Evolutionary conservation across 2,797 vertebrate genomes (phyloP), one percentile per base, ranked within the genome.

Genomic region (Craterocephalus amniculus): DNA sequence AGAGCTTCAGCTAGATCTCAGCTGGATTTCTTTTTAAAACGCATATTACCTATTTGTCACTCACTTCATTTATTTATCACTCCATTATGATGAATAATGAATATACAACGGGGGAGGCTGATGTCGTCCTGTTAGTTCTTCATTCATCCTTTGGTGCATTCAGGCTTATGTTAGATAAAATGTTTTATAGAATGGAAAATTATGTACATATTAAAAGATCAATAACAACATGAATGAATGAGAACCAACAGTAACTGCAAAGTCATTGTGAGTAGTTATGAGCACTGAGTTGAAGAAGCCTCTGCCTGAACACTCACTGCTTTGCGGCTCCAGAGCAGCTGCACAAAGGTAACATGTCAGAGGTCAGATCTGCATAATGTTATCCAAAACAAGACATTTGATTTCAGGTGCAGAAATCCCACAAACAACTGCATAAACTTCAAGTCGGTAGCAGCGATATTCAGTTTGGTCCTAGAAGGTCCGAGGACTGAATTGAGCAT

Each of bases 31-130:
- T 31, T 31, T 2, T 31, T 31, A 34, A 43, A 32, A 49, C 0
- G 22, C 0, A 0, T 0, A 40, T 13, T 34, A 2, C 2, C 2
- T n/a, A n/a, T 4, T 26, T 0, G 14, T 45, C n/a, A 4, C 4
- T 24, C 20, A 52, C 43, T 54, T 45, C 2, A 45, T 2, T 45
- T 45, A n/a, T 54, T 27, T 7, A 29, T 27, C 6, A 14, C 26
- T 16, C 6, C 26, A 6, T 8, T 22, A 51, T 51, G 48, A 51
- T n/a, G n/a, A n/a, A n/a, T 54, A 29, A 54, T 45, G 43, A n/a
- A 45, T n/a, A 45, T 43, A 43, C 18, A 18, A 43, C 20, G 6
- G 40, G 16, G 8, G 7, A 43, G 16, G 6, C 40, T 20, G 5
- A 18, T 20, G 4, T 3, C 1, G 0, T 14, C 14, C 14, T 4